Evolutionary conservation across 2,888 invertebrate species (phyloP), one percentile per base, ranked within the genome.

Genomic region (Meiosimyza decipiens): DNA sequence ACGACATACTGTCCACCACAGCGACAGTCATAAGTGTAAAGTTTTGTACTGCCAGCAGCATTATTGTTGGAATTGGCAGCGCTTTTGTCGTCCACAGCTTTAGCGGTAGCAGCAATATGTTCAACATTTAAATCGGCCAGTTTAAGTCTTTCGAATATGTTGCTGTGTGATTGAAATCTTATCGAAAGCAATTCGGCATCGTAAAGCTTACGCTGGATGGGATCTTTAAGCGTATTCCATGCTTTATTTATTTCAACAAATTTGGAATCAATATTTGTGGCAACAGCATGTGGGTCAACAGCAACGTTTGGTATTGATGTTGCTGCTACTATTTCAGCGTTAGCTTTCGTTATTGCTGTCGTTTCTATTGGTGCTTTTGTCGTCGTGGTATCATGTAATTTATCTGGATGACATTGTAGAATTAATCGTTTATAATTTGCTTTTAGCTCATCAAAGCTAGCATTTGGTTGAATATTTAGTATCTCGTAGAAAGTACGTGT

Each of bases 201-300:
- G 81, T 94, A 94, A 78, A 90, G 89, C 83, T 89, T 91, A 71
- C 92, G 89, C 64, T 85, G 87, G 59, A 88, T 82, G 51, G 90
- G 88, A 83, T 93, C 89, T 80, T 91, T 89, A 57, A 94, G 85
- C 71, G 90, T 88, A 78, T 91, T 89, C 92, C 93, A 94, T n/a
- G 94, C 94, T 81, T 91, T 89, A 81, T 91, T 91, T 75, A 94
- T 89, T 65, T 84, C 82, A 72, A 88, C 83, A 84, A 91, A 91
- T 75, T 85, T 78, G 28, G 47, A 22, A 54, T 65, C 59, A 47
- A 54, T 57, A 47, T 18, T 63, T 47, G 55, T 18, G 55, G 22
- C 71, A 69, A 15, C 59, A 16, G 63, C 57, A 68, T 57, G 7
- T 64, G 64, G 64, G 64, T 64, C 63, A 70, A 16, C 22, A 33